Base-by-base conservation (phyloP, 2,797 vertebrate genomes). In the Cyclura pinguis region DNA sequence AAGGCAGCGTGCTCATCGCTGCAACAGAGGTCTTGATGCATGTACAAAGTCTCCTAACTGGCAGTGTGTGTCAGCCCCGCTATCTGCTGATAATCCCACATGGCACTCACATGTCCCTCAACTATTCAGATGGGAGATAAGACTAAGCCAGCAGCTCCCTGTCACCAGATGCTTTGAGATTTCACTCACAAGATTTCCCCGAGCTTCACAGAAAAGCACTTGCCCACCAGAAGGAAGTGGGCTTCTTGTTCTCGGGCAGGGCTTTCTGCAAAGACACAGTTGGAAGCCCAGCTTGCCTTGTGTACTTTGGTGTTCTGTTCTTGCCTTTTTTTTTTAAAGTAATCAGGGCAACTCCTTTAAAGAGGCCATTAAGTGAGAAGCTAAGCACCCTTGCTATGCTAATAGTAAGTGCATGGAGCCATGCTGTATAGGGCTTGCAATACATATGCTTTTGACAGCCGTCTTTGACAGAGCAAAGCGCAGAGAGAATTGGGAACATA, bases 61-160 rank as follows among this genome's bases (percentile, higher is more conserved):
- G 32, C 20, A 2, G 69, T 0, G 0, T 89, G 93, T 92, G 84
- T 94, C 88, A 62, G 90, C 10, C 29, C 42, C 84, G 84, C 77
- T 89, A 50, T 96, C 90, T 91, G 91, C 94, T 94, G 91, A 29
- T 90, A 77, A 89, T 14, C 1, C 87, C 10, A 1, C 82, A 4
- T 92, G 89, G 82, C 81, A 82, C 90, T 92, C 76, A 87, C 80
- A 29, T 82, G 81, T 69, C 84, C 92, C 47, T 85, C 93, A 90
- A 89, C 67, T 55, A 80, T 47, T 62, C 20, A 1, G 69, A 27
- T 0, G 1, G 55, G 57, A 80, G 86, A 77, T 59, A 80, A 72
- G 4, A 29, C 89, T 90, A 47, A 91, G 74, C 72, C 92, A 93
- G 72, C 72, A 84, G 73, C 85, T 82, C 55, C 84, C 88, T 85